These are phyloP conservation scores for Lottia scabra DNA, from an alignment of 2,888 invertebrate species.

Conservation along the genomic window DNA sequence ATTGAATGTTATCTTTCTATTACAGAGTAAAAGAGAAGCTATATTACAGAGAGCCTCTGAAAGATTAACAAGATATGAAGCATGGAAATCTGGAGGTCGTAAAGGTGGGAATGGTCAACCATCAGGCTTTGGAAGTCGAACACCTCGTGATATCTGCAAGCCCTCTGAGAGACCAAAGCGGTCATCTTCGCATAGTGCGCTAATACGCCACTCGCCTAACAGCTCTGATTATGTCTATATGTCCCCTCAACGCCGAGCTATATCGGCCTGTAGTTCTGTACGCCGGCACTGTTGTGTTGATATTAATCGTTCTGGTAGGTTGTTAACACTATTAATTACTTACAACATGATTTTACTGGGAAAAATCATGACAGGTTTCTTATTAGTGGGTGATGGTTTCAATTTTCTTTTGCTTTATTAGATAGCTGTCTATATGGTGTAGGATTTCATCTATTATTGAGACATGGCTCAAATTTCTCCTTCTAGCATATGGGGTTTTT, in stretches of 20 bases:
- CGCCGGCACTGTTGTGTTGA: conserved; percentile 63
- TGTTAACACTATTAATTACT: conserved; percentile 39
- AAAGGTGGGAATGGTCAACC: conserved; percentile 59
- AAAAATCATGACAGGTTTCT: not conserved
- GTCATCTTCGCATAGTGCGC: conserved; percentile 62
- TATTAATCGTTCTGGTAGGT: conserved; percentile 59
- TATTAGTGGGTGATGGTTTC: not conserved
- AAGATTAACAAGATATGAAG: conserved; percentile 59
- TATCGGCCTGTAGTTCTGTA: conserved; percentile 63
- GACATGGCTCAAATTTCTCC: not conserved
- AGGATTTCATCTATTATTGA: not conserved
- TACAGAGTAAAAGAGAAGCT: conserved; percentile 55
- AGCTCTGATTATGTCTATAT: conserved; percentile 61
- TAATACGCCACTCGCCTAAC: conserved; percentile 59
- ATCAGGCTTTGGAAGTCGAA: conserved; percentile 62
- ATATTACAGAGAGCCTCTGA: conserved; percentile 56
- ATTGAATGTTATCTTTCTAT: conserved; percentile 9
- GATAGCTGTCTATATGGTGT: conserved; percentile 9
- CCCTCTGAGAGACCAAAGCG: conserved; percentile 56
- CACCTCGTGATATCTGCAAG: conserved; percentile 62
- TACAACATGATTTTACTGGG: conserved; percentile 32
- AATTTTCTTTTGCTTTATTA: not conserved
- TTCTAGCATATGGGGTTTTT: conserved; percentile 8
- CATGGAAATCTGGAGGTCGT: conserved; percentile 54
- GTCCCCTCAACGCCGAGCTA: conserved; percentile 59